Base-by-base conservation (phyloP, 1,140 invertebrate species). In the Chrysomallon squamiferum region DNA sequence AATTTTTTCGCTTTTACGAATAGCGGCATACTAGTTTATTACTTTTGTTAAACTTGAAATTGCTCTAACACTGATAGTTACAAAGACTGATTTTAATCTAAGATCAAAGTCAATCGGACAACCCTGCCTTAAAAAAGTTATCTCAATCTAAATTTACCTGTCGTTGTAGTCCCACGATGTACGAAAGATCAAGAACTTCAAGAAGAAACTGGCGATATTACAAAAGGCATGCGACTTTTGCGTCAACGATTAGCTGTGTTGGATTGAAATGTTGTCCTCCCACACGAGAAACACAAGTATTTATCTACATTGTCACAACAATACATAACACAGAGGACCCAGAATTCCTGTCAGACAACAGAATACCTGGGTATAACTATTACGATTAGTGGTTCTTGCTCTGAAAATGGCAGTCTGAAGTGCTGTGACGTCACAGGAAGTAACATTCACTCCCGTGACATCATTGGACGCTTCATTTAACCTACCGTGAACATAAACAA, bases 401-500 rank as follows among this genome's bases (percentile, higher is more conserved):
- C 22, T 27, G 29, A 54, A 54, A 54, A 27, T 25, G 50, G 22
- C 22, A 30, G 50, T 30, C 22, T 27, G 50, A 27, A 30, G 22
- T 54, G 50, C 15, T 54, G 50, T 54, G 50, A 54, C 50, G 50
- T 54, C 50, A 54, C 50, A 54, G 50, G 50, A 54, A 54, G 50
- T 54, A 54, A 30, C 50, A 30, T 54, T 54, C 50, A 54, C 50
- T 25, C 50, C 22, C 50, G 50, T 54, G 50, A 54, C 50, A 54
- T 54, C 50, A 54, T 54, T 38, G 35, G 35, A 38, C 35, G 35
- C 35, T 38, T 38, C 35, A 38, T 38, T n/a, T 38, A 38, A 38
- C 35, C 35, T 38, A 38, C 35, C 35, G 35, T 38, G 35, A 38
- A 38, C 15, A 38, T 38, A 15, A 7, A 7, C 35, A 38, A 15